These are phyloP conservation scores for Cephalopterus ornatus DNA, from an alignment of 2,113 vertebrate genomes.

Conservation along the genomic window DNA sequence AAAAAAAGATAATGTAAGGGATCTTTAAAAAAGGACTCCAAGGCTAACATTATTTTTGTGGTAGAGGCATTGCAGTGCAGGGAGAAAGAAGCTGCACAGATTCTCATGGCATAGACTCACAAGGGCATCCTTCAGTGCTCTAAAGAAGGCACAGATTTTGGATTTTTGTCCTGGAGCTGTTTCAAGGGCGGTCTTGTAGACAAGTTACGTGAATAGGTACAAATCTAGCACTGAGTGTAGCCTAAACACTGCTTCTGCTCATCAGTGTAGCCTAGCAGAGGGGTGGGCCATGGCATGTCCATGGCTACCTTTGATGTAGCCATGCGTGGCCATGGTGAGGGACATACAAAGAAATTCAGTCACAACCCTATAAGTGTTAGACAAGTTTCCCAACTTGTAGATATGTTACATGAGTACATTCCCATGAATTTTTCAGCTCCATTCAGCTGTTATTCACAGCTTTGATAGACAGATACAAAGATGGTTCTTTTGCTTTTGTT, in stretches of 20 bases:
- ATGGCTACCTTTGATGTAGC: accelerated
- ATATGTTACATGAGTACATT: not conserved
- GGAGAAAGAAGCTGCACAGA: not conserved
- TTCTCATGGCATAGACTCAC: not conserved
- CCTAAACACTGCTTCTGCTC: not conserved
- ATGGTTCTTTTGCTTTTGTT: not conserved
- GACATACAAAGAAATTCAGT: not conserved
- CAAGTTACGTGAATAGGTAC: accelerated
- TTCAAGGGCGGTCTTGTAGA: not conserved
- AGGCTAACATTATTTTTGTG: not conserved
- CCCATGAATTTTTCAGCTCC: not conserved
- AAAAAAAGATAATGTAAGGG: not conserved
- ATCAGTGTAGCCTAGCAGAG: not conserved
- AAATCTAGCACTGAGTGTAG: not conserved
- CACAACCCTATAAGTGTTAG: not conserved
- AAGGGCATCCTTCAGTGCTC: not conserved
- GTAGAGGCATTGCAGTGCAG: not conserved
- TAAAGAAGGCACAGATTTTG: not conserved
- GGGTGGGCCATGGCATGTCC: not conserved
- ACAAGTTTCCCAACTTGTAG: not conserved
- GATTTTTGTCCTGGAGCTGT: not conserved
- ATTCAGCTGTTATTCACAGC: not conserved
- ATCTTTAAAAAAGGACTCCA: not conserved
- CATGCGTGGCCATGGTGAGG: accelerated
- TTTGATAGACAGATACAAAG: not conserved